Percentiles rank a stretch among this genome's conserved stretches.
Evolutionary conservation across 2,888 invertebrate species (phyloP).

Genomic region (Diplazon laetatorius): DNA sequence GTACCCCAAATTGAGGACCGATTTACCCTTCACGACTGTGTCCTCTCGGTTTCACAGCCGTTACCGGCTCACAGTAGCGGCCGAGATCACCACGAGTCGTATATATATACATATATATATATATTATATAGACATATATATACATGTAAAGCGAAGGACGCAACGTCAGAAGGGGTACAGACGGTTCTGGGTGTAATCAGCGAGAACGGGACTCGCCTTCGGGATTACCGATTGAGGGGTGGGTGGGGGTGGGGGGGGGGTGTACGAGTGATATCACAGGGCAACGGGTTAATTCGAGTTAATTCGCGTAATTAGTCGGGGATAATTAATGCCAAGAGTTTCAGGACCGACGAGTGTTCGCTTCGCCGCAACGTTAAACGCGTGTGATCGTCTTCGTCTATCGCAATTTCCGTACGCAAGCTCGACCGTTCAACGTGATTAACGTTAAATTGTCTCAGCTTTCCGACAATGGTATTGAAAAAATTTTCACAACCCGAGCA

Average conservation of each 20-base stretch:
- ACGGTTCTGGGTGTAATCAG: constrained; percentile 56
- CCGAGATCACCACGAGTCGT: not conserved
- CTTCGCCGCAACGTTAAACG: not conserved
- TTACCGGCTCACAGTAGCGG: not conserved
- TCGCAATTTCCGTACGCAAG: not conserved
- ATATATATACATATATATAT: constrained; percentile 15
- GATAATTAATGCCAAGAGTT: constrained; percentile 77
- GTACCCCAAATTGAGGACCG: constrained; percentile 33
- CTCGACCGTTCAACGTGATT: not conserved
- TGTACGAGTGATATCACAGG: constrained; percentile 67
- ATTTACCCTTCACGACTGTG: constrained; percentile 11
- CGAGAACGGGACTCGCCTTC: constrained; percentile 38
- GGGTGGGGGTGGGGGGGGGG: constrained; percentile 42
- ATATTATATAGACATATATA: too few species aligned
- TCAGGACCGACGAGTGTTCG: constrained; percentile 62
- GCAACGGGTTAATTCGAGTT: constrained; percentile 78
- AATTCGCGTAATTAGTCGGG: constrained; percentile 78
- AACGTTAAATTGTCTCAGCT: too few species aligned
- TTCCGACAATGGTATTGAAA: too few species aligned
- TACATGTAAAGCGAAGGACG: too few species aligned
- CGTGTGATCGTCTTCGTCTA: not conserved
- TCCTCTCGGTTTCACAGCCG: constrained; percentile 36
- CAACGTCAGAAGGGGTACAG: constrained; percentile 11
- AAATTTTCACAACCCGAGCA: too few species aligned
- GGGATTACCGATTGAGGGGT: constrained; percentile 56